Percentiles rank a stretch among this genome's conserved stretches.
phyloP scores from a whole-genome alignment of 2,888 invertebrate species.

The Coelogynopora nodosa region DNA sequence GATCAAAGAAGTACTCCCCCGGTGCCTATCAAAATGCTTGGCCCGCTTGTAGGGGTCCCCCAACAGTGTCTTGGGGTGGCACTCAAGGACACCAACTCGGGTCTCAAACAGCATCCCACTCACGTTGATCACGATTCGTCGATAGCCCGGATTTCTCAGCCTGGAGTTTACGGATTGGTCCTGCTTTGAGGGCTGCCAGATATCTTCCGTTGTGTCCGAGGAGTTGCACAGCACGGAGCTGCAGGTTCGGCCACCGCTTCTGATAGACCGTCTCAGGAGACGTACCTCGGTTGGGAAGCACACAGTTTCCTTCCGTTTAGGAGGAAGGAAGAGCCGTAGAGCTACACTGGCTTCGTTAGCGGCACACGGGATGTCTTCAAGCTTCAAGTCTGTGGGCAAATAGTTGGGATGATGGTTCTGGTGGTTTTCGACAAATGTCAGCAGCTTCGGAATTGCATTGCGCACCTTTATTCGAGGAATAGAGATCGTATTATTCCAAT shows the following conservation, averaged over 20 bases:
- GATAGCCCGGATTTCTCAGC: not conserved
- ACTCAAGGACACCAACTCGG: constrained; percentile 56
- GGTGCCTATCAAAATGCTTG: constrained; percentile 56
- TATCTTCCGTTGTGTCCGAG: not conserved
- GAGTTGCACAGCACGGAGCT: not conserved
- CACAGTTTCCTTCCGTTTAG: not conserved
- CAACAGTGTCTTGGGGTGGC: constrained; percentile 59
- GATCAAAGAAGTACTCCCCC: constrained; percentile 60
- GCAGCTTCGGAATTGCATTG: not conserved
- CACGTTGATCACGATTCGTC: constrained; percentile 57
- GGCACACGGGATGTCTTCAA: not conserved
- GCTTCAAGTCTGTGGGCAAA: not conserved
- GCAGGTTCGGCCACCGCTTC: not conserved
- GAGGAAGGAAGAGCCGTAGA: not conserved
- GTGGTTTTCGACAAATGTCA: not conserved
- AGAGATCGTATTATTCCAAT: not conserved
- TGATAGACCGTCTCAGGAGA: not conserved
- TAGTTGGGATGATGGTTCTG: not conserved
- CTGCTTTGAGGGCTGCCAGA: not conserved
- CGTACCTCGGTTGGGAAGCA: not conserved
- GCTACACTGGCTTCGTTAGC: not conserved
- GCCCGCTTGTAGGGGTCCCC: constrained; percentile 59
- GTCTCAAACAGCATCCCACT: constrained; percentile 61
- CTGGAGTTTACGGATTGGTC: not conserved
- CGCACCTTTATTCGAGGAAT: not conserved